Base-by-base conservation (phyloP, 2,113 vertebrate species). In the Vireo altiloquus region DNA sequence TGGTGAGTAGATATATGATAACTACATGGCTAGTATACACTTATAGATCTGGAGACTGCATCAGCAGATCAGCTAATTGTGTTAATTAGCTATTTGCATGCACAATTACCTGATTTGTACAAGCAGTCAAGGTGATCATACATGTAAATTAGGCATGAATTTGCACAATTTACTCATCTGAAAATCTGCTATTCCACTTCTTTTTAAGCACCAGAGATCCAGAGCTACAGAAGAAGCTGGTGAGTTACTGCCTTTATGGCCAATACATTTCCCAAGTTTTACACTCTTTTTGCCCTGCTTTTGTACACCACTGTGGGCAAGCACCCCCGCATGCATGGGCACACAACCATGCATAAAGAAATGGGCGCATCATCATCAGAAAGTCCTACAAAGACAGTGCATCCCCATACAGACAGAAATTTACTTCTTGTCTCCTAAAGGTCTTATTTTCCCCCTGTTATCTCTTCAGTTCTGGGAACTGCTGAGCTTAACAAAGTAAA, bases 401-500 rank as follows among this genome's bases (percentile, higher is more conserved):
- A 49, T 75, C 31, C 85, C 40, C 6, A 40, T 44, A 75, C 16
- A 91, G 52, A 87, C 28, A 90, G 40, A 92, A 89, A 50, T 81
- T 74, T 65, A 77, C 85, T 95, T 87, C 79, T 96, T 92, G 82
- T 76, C 89, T 94, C 93, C 94, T 93, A 95, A 97, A 95, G 66
- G 92, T 95, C 69, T 92, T 95, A 81, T 76, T 89, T 87, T 22
- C 6, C 39, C 17, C 68, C 71, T 54, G n/a, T 98, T 98, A 98
- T 98, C 97, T 97, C 97, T 97, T 96, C 95, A 95, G 98, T 97
- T 95, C 97, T 98, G 97, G 97, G 96, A 98, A 97, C 96, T 95
- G 97, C 97, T 97, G 98, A 98, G 97, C 98, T 99, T 98, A 98
- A 98, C 95, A 97, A 97, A 98, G 98, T 97, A 97, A 98, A 97